These are phyloP conservation scores for Hydriomena furcata DNA, from an alignment of 2,888 invertebrate species.

Conservation along the genomic window DNA sequence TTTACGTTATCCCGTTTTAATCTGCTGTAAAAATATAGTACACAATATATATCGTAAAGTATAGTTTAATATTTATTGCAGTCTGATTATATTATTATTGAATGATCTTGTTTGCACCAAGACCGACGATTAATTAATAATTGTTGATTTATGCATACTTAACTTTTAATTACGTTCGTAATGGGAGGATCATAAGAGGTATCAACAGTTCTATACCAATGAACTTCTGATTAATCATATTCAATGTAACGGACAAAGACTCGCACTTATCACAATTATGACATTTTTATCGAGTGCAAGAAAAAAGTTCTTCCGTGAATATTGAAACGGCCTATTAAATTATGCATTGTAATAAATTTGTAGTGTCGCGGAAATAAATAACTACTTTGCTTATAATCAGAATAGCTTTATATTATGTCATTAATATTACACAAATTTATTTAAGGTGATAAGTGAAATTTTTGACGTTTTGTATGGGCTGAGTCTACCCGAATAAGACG, in stretches of 20 bases:
- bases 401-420: too few species aligned
- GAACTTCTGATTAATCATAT: constrained; percentile 41
- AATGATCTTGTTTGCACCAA: constrained; percentile 47
- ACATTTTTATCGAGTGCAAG: constrained; percentile 41
- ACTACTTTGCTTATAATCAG: too few species aligned
- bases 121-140: constrained; percentile 42
- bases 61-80: constrained; percentile 41
- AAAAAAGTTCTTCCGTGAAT: constrained; percentile 27
- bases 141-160: constrained; percentile 56
- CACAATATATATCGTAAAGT: constrained; percentile 31
- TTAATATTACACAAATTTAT: too few species aligned
- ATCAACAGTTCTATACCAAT: constrained; percentile 33
- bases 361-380: too few species aligned
- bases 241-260: constrained; percentile 45
- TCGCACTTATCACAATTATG: constrained; percentile 43
- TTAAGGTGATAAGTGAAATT: too few species aligned
- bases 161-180: constrained; percentile 53
- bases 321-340: neutral
- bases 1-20: constrained; percentile 16
- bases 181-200: constrained; percentile 42
- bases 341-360: neutral
- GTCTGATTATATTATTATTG: constrained; percentile 42
- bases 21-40: constrained; percentile 7
- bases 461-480: too few species aligned
- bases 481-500: too few species aligned